phyloP scores from a whole-genome alignment of 2,888 invertebrate species.

The Cylindroiulus punctatus region DNA sequence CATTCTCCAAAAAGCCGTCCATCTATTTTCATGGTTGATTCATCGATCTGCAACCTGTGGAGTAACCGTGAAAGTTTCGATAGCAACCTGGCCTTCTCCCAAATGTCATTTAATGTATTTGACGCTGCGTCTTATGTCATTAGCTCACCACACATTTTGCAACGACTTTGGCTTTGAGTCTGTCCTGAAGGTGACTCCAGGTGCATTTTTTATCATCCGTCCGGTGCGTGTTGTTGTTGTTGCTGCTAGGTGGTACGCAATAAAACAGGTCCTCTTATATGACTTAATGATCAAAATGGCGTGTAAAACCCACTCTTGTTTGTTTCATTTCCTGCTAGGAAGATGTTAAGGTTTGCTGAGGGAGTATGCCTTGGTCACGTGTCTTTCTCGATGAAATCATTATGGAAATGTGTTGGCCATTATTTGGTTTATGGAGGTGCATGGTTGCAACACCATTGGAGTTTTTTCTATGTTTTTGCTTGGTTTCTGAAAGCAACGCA shows the following conservation, averaged over 20 bases:
- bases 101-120: neutral
- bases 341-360: neutral
- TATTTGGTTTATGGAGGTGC: neutral
- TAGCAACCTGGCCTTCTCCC: neutral
- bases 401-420: neutral
- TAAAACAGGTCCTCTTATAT: conserved; percentile 12
- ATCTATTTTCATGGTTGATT: neutral
- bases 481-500: too few relatives aligned
- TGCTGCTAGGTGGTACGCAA: neutral
- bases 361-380: neutral
- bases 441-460: neutral
- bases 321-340: neutral
- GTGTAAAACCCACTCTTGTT: conserved; percentile 28
- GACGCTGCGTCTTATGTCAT: neutral
- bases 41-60: neutral
- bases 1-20: neutral
- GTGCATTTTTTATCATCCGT: too few relatives aligned
- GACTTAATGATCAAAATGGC: conserved; percentile 34
- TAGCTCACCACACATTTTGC: neutral
- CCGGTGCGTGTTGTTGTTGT: neutral
- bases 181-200: conserved; percentile 14
- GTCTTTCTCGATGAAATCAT: neutral
- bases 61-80: neutral
- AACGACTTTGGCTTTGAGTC: neutral
- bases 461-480: too few relatives aligned